A percentile compares a stretch with the other conserved stretches of the same genome.
These are phyloP conservation scores for Saguinus midas DNA, from an alignment of 2,113 vertebrate genomes.

Conservation along the genomic window DNA sequence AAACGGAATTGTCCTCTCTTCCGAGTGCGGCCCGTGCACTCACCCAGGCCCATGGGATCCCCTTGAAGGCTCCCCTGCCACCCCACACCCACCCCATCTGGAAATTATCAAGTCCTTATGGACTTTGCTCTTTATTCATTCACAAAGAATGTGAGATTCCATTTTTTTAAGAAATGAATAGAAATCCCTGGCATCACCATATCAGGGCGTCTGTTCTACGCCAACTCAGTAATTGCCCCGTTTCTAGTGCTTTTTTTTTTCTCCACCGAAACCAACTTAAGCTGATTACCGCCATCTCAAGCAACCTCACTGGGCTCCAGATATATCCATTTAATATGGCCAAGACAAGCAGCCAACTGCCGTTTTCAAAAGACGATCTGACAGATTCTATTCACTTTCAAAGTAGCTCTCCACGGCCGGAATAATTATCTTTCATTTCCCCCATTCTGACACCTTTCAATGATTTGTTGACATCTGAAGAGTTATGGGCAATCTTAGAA, in stretches of 20 bases:
- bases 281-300: conserved; percentile 73
- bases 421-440: conserved; percentile 87
- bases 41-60: background rate
- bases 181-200: conserved; percentile 2
- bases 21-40: background rate
- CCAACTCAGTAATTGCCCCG: conserved; percentile 57
- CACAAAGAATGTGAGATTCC: conserved; percentile 50
- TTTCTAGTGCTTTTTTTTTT: conserved; percentile 61
- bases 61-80: background rate
- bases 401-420: conserved; percentile 84
- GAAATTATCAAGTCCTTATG: conserved; percentile 32
- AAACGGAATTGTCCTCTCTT: background rate
- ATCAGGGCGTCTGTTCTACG: background rate
- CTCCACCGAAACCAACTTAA: conserved; percentile 66
- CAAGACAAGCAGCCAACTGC: conserved; percentile 83
- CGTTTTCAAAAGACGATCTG: conserved; percentile 86
- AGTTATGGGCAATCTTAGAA: conserved; percentile 84
- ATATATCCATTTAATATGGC: conserved; percentile 85
- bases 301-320: conserved; percentile 76
- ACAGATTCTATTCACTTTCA: conserved; percentile 88
- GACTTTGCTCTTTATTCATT: conserved; percentile 18
- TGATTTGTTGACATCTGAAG: conserved; percentile 87
- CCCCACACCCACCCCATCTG: conserved; percentile 43
- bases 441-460: conserved; percentile 85
- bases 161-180: conserved; percentile 58